phyloP scores from a whole-genome alignment of 2,888 invertebrate genomes.

The Uropetala carovei region DNA sequence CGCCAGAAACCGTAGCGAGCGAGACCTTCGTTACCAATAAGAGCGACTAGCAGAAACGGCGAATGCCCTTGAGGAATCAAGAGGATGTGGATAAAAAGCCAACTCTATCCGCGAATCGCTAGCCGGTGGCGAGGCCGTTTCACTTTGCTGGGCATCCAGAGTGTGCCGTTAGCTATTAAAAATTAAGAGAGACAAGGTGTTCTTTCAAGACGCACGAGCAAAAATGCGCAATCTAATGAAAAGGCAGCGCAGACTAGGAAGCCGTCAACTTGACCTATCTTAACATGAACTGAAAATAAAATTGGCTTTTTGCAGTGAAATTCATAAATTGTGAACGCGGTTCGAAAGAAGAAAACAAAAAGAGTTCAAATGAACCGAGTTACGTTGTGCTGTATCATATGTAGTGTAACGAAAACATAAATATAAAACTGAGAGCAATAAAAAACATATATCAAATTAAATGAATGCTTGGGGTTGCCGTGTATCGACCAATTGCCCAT shows the following conservation, averaged over 20 bases:
- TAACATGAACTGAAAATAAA: background rate
- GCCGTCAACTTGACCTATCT: background rate
- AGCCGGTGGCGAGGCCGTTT: background rate
- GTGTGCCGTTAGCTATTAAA: background rate
- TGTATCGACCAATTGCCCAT: too few species aligned
- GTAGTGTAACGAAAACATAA: too few species aligned
- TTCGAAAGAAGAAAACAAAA: too few species aligned
- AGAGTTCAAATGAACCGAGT: too few species aligned
- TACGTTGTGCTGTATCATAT: too few species aligned
- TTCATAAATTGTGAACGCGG: too few species aligned
- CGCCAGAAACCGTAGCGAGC: background rate
- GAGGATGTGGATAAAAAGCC: background rate
- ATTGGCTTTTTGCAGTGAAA: background rate
- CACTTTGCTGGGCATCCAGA: background rate
- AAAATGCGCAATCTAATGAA: background rate
- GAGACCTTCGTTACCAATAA: slow-evolving; percentile 38
- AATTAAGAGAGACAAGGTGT: background rate
- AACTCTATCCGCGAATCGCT: background rate
- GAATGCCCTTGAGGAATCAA: slow-evolving; percentile 43
- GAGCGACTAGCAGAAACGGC: background rate
- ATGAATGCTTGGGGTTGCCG: too few species aligned
- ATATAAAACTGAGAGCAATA: too few species aligned
- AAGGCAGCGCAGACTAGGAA: background rate
- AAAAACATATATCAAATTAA: too few species aligned
- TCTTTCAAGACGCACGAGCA: background rate